A percentile compares a stretch with the other conserved stretches of the same genome.
Evolutionary conservation across 2,888 invertebrate species (phyloP).

Genomic region (Margaritifera margaritifera): DNA sequence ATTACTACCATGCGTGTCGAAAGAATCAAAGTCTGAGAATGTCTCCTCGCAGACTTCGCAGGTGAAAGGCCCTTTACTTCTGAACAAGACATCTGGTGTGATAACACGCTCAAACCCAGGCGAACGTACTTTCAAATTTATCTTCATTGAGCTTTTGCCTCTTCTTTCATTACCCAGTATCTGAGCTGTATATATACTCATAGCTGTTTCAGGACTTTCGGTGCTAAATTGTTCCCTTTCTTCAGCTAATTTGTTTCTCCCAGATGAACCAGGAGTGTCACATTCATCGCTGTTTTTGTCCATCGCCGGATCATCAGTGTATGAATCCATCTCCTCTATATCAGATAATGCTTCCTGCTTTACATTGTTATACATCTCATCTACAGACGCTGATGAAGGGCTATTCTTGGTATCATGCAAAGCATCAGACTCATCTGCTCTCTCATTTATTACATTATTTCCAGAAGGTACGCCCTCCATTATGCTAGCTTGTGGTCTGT

Average conservation of each 20-base stretch:
- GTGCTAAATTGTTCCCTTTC: too few relatives aligned
- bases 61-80: conserved; percentile 41
- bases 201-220: too few relatives aligned
- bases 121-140: conserved; percentile 31
- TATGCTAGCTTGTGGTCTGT: too few relatives aligned
- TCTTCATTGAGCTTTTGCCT: conserved; percentile 8
- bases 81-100: conserved; percentile 53
- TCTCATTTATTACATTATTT: background rate
- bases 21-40: conserved; percentile 55
- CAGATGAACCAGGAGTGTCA: too few relatives aligned
- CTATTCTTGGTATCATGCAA: background rate
- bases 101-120: conserved; percentile 54
- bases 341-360: conserved; percentile 9
- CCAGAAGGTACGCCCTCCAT: too few relatives aligned
- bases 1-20: conserved; percentile 62
- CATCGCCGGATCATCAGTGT: too few relatives aligned
- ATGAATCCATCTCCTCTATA: background rate
- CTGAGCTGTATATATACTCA: too few relatives aligned
- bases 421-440: background rate
- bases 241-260: too few relatives aligned
- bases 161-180: too few relatives aligned
- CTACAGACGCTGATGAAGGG: conserved; percentile 1
- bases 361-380: conserved; percentile 1
- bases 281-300: too few relatives aligned
- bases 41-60: conserved; percentile 50